These are phyloP conservation scores for Meandrina meandrites DNA, from an alignment of 92 coral and sea anemone genomes.

Conservation along the genomic window DNA sequence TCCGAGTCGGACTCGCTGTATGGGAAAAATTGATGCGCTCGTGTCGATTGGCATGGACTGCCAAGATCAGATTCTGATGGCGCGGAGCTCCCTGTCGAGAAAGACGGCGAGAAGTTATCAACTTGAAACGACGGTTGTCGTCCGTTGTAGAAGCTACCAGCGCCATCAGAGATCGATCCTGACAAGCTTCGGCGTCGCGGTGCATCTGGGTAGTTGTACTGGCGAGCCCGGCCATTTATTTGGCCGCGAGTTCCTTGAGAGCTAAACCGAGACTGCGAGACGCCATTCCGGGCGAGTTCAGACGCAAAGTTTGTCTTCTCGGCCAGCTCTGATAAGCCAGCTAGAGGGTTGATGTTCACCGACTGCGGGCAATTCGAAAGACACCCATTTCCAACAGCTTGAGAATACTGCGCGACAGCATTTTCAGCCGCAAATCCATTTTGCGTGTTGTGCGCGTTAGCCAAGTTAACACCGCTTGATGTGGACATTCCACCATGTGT, in stretches of 20 bases:
- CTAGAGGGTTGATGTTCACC: slow-evolving; percentile 64
- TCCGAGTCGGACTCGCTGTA: slow-evolving; percentile 28
- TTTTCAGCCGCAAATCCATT: slow-evolving; percentile 59
- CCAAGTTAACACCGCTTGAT: slow-evolving; percentile 63
- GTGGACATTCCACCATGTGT: slow-evolving; percentile 73
- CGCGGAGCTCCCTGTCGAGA: slow-evolving; percentile 32
- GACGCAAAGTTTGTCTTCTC: slow-evolving; percentile 68
- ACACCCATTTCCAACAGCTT: slow-evolving; percentile 39
- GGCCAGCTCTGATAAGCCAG: slow-evolving; percentile 74
- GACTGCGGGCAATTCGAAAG: slow-evolving; percentile 49
- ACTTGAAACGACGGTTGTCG: slow-evolving; percentile 34
- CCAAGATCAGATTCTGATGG: slow-evolving; percentile 23
- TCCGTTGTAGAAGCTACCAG: slow-evolving; percentile 19
- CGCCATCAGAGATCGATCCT: slow-evolving; percentile 10
- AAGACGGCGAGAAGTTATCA: slow-evolving; percentile 39
- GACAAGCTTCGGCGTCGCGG: slow-evolving; percentile 38
- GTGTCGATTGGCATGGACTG: slow-evolving; percentile 30
- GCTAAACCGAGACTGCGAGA: slow-evolving; percentile 86
- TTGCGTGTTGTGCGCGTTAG: slow-evolving; percentile 59
- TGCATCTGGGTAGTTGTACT: slow-evolving; percentile 48
- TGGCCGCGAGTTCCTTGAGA: slow-evolving; percentile 74
- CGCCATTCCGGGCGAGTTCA: slow-evolving; percentile 71
- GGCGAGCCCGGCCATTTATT: slow-evolving; percentile 53
- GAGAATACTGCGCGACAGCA: slow-evolving; percentile 30
- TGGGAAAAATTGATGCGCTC: slow-evolving; percentile 24